A percentile compares a stretch with the other conserved stretches of the same genome.
These are phyloP conservation scores for Aphidius gifuensis DNA, from an alignment of 1,140 invertebrate genomes.

Conservation along the genomic window DNA sequence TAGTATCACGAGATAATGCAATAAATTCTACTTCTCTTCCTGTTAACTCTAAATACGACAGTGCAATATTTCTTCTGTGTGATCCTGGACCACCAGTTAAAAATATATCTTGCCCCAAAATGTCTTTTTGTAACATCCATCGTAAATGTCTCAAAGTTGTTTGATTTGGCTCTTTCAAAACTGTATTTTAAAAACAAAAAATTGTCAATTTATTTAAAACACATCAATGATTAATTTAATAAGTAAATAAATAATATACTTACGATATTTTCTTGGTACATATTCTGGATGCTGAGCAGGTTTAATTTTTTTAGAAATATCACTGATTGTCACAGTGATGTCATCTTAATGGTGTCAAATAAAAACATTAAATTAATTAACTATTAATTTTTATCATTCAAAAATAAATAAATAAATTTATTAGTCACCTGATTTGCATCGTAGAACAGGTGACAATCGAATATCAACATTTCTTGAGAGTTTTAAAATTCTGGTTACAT, in stretches of 20 bases:
- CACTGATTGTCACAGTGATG: conserved; percentile 67
- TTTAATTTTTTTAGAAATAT: conserved; percentile 67
- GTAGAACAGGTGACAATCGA: conserved; percentile 28
- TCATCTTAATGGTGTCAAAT: conserved; percentile 31
- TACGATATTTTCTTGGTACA: conserved; percentile 82
- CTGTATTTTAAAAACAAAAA: conserved; percentile 35
- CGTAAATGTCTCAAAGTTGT: conserved; percentile 76
- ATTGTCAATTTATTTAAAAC: conserved; percentile 19
- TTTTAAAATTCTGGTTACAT: conserved; percentile 26
- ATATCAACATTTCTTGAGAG: conserved; percentile 23
- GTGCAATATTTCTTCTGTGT: conserved; percentile 71
- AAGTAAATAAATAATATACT: conserved; percentile 48
- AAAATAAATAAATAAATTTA: background rate
- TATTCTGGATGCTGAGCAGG: conserved; percentile 69
- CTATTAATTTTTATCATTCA: background rate
- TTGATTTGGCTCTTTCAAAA: conserved; percentile 57
- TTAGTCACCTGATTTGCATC: conserved; percentile 40
- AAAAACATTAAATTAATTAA: background rate
- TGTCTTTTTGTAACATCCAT: conserved; percentile 95
- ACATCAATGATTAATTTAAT: conserved; percentile 16
- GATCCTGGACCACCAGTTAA: conserved; percentile 87
- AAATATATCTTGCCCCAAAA: conserved; percentile 92
- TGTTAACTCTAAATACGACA: conserved; percentile 86
- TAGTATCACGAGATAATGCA: conserved; percentile 90
- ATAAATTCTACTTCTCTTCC: conserved; percentile 91